Conservation (phyloP, 2,797 vertebrate species). For the Coluber constrictor region DNA sequence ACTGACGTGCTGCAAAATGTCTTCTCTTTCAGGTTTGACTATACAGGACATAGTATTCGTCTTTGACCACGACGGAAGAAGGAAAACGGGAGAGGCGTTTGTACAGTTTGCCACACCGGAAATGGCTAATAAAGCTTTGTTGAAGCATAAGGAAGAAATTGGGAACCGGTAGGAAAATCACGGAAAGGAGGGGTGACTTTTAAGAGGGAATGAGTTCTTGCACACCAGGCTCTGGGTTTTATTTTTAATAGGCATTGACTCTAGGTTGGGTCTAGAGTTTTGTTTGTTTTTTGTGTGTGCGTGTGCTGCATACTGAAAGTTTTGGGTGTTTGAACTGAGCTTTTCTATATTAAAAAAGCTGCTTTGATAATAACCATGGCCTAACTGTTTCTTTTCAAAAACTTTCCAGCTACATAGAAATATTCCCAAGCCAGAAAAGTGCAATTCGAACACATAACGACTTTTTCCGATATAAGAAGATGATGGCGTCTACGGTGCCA, state of each 20-base stretch:
- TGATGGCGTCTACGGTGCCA: conserved; percentile 39
- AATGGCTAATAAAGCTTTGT: conserved; percentile 79
- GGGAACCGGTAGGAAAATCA: conserved; percentile 78
- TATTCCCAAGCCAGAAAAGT: conserved; percentile 80
- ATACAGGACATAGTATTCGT: conserved; percentile 79
- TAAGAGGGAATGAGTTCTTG: background rate
- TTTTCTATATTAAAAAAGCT: background rate
- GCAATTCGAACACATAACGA: conserved; percentile 71
- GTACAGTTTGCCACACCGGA: conserved; percentile 84
- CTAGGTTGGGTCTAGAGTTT: background rate
- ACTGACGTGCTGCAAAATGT: background rate
- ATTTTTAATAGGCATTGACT: background rate
- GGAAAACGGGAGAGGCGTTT: conserved; percentile 80
- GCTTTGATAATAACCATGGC: background rate
- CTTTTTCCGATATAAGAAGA: conserved; percentile 52
- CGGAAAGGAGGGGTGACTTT: background rate
- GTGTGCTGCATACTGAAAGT: background rate
- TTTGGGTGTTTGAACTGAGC: background rate
- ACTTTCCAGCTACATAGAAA: conserved; percentile 85
- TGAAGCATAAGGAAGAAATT: conserved; percentile 80
- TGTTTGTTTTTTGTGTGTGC: too few relatives aligned
- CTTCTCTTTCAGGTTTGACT: conserved; percentile 75
- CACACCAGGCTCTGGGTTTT: background rate
- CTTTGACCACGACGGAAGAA: conserved; percentile 73
- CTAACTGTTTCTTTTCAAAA: background rate